These are phyloP conservation scores for Oxyruncus cristatus DNA, from an alignment of 2,113 vertebrate genomes.

Conservation along the genomic window DNA sequence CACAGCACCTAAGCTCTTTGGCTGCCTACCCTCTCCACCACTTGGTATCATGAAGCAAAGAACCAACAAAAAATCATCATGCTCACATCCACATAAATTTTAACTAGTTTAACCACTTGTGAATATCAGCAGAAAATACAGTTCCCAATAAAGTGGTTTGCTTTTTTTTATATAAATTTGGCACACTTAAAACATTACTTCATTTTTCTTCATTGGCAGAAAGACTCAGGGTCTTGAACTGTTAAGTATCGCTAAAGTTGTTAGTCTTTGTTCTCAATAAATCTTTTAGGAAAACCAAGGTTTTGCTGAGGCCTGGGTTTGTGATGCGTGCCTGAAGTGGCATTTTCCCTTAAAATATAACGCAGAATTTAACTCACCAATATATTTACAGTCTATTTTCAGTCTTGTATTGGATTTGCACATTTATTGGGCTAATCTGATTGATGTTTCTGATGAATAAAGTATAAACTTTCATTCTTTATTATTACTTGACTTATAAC, in stretches of 20 bases:
- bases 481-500: slow-evolving; percentile 49
- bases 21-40: not conserved
- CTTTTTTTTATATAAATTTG: not conserved
- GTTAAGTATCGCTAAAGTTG: not conserved
- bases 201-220: not conserved
- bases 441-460: slow-evolving; percentile 50
- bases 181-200: not conserved
- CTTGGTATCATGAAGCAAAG: not conserved
- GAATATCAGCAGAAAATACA: not conserved
- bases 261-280: not conserved
- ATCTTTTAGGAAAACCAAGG: not conserved
- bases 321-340: not conserved
- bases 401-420: not conserved
- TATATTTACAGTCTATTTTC: not conserved
- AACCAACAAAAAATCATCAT: not conserved
- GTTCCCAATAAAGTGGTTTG: not conserved
- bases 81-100: not conserved
- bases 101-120: not conserved
- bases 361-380: not conserved
- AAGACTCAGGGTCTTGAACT: not conserved
- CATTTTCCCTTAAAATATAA: not conserved
- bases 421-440: not conserved
- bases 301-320: not conserved
- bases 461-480: slow-evolving; percentile 41
- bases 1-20: not conserved